These are phyloP conservation scores for Notothenia rossii DNA, from an alignment of 2,113 vertebrate genomes.

Conservation along the genomic window DNA sequence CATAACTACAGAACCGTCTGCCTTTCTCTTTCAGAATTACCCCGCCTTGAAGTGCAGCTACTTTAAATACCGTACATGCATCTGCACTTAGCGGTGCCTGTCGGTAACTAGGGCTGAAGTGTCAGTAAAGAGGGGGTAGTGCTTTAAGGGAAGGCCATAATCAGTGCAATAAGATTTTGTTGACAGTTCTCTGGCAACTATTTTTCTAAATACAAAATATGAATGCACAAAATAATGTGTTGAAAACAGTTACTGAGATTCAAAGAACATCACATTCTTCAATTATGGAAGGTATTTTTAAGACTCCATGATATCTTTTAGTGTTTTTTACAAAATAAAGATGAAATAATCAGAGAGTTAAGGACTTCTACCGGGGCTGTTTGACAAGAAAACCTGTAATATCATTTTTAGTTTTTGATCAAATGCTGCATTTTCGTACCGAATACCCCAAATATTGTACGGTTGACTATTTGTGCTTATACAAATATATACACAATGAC, in stretches of 20 bases:
- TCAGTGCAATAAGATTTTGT: background rate
- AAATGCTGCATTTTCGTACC: too few relatives aligned
- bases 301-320: too few relatives aligned
- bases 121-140: background rate
- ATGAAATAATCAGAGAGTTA: too few relatives aligned
- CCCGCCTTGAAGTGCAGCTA: background rate
- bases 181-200: background rate
- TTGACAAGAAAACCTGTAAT: too few relatives aligned
- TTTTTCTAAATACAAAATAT: slow-evolving; percentile 8
- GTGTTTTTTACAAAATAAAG: too few relatives aligned
- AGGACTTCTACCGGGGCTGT: too few relatives aligned
- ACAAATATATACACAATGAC: too few relatives aligned
- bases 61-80: background rate
- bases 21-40: background rate
- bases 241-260: slow-evolving; percentile 20
- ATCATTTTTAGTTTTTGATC: too few relatives aligned
- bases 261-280: background rate
- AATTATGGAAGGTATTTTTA: too few relatives aligned
- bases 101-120: slow-evolving; percentile 10
- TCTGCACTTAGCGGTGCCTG: background rate
- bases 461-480: too few relatives aligned
- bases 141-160: background rate
- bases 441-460: too few relatives aligned
- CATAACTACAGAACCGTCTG: background rate
- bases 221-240: background rate